Evolutionary conservation across 2,888 invertebrate genomes (phyloP), one percentile per base, ranked within the genome.

Genomic region (Andricus curvator): DNA sequence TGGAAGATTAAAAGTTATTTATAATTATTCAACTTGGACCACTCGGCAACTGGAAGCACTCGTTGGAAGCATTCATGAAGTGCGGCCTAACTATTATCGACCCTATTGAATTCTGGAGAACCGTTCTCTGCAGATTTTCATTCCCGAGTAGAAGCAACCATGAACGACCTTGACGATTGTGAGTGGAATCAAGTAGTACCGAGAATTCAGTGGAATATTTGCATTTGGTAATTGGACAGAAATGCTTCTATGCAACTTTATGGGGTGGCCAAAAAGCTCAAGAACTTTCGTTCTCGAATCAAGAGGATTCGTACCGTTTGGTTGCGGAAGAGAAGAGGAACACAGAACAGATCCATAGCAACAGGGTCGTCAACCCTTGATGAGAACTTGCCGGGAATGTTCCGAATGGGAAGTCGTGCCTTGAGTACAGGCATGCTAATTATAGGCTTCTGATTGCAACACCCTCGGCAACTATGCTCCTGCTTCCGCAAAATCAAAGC

Each of bases 401-500:
- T 78, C 37, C 51, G 56, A 56, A 67, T 78, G 78, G 51, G 33
- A 78, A 56, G 41, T 67, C 67, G 67, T 78, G 78, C n/a, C 22
- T 51, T 17, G 25, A 66, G 66, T 78, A 56, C 51, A 25, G 37
- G 48, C 25, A 67, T 67, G 66, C 78, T 78, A 78, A 78, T 78
- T 78, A 78, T 78, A 78, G 78, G 67, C 67, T 67, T 56, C 44
- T 78, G 67, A 78, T 78, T 78, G 67, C 44, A 66, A 78, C 78
- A 78, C 78, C 67, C 66, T 56, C 67, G 66, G 51, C 51, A 78
- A 67, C 67, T 48, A 41, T 51, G 70, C 29, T 48, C 33, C 51
- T 70, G 70, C 70, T 70, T 70, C 70, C 70, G 70, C 44, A 70
- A 70, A 70, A 29, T 70, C 33, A 51, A 70, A 70, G 70, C 29